These are phyloP conservation scores for Scomber colias DNA, from an alignment of 2,113 vertebrate genomes.

Conservation along the genomic window DNA sequence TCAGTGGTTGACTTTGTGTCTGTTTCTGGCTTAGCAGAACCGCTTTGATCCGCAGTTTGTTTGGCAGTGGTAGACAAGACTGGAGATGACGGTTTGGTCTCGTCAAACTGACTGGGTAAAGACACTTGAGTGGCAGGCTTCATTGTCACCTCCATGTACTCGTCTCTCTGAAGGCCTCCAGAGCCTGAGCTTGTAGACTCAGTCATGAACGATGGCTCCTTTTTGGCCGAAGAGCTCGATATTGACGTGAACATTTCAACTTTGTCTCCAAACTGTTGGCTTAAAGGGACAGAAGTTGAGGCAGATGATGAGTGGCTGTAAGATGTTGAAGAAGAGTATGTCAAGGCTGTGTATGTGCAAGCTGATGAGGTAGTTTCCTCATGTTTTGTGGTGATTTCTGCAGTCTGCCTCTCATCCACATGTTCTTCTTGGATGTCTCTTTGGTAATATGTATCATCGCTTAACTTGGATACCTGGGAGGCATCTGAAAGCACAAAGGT, in stretches of 20 bases:
- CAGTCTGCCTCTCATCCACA: slow-evolving; percentile 27
- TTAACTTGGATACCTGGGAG: slow-evolving; percentile 40
- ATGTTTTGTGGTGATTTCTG: slow-evolving; percentile 53
- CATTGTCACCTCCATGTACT: slow-evolving; percentile 92
- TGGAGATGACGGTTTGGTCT: slow-evolving; percentile 73
- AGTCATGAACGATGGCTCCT: slow-evolving; percentile 80
- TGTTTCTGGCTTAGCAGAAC: slow-evolving; percentile 51
- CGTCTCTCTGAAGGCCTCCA: slow-evolving; percentile 85
- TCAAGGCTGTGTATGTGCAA: slow-evolving; percentile 77
- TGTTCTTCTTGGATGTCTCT: slow-evolving; percentile 52
- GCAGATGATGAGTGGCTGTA: slow-evolving; percentile 76
- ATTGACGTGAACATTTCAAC: slow-evolving; percentile 33
- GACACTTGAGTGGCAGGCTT: slow-evolving; percentile 83
- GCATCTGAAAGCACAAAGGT: slow-evolving; percentile 34
- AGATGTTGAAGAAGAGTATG: slow-evolving; percentile 69
- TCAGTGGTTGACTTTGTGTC: slow-evolving; percentile 61
- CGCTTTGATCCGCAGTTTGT: slow-evolving; percentile 51
- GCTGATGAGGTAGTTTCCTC: slow-evolving; percentile 78
- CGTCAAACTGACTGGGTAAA: slow-evolving; percentile 79
- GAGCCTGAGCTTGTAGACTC: slow-evolving; percentile 79
- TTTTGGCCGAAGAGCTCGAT: slow-evolving; percentile 76
- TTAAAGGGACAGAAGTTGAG: slow-evolving; percentile 69
- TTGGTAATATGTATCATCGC: slow-evolving; percentile 61
- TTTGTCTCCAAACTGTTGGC: slow-evolving; percentile 68
- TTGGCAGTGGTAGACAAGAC: slow-evolving; percentile 54